Percentiles rank a stretch among this genome's conserved stretches.
phyloP scores from a whole-genome alignment of 1,140 invertebrate genomes.

The Scaptomyza pallida region DNA sequence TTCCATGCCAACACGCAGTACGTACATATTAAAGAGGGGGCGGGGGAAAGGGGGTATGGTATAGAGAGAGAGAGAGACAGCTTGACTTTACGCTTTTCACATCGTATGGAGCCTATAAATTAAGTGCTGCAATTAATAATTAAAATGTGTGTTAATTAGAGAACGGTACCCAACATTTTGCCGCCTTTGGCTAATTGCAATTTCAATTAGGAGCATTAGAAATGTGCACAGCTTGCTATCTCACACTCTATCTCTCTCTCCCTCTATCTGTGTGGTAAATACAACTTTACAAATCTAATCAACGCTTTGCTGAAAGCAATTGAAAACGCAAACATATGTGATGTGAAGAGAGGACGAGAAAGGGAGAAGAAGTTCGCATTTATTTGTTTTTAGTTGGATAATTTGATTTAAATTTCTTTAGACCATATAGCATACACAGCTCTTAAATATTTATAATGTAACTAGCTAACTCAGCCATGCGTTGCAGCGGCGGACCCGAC shows the following conservation, averaged over 20 bases:
- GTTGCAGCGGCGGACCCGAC: too few species aligned
- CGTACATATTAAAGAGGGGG: constrained; percentile 25
- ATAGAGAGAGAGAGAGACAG: not conserved
- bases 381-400: not conserved
- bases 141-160: constrained; percentile 78
- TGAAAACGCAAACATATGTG: not conserved
- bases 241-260: not conserved
- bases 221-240: constrained; percentile 1
- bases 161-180: constrained; percentile 22
- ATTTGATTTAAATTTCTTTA: not conserved
- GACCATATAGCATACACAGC: too few species aligned
- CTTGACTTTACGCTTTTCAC: not conserved
- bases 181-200: constrained; percentile 60
- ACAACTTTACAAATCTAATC: constrained; percentile 16
- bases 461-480: too few species aligned
- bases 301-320: constrained; percentile 18
- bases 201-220: constrained; percentile 69
- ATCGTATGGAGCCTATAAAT: constrained; percentile 60
- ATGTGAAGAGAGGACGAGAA: too few species aligned
- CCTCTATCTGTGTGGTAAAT: constrained; percentile 1
- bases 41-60: not conserved
- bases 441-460: too few species aligned
- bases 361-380: too few species aligned
- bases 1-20: constrained; percentile 54
- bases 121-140: constrained; percentile 79